A percentile compares a stretch with the other conserved stretches of the same genome.
Conservation (phyloP, 2,888 invertebrate genomes). For the Melanchra persicariae region DNA sequence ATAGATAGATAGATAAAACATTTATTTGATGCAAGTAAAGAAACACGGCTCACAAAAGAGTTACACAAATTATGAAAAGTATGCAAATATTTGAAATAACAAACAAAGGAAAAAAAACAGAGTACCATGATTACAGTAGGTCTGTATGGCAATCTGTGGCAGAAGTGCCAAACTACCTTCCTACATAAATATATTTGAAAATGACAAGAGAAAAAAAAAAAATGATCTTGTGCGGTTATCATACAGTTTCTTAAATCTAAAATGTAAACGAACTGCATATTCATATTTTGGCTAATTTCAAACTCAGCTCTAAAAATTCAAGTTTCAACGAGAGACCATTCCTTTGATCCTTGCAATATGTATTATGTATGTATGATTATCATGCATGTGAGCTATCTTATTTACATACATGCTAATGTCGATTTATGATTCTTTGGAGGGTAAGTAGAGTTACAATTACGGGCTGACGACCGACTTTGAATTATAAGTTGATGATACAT, state of each 20-base stretch:
- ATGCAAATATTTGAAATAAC: too few relatives aligned
- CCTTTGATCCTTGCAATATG: slow-evolving; percentile 26
- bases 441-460: slow-evolving; percentile 60
- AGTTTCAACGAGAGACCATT: slow-evolving; percentile 15
- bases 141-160: too few relatives aligned
- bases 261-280: neutral
- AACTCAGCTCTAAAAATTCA: neutral
- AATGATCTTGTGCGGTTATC: too few relatives aligned
- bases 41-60: too few relatives aligned
- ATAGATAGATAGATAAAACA: too few relatives aligned
- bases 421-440: slow-evolving; percentile 56
- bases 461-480: slow-evolving; percentile 40
- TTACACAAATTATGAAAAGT: too few relatives aligned
- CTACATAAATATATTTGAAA: too few relatives aligned
- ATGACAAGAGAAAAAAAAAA: too few relatives aligned
- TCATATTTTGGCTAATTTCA: slow-evolving; percentile 1
- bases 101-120: too few relatives aligned
- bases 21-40: too few relatives aligned
- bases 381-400: slow-evolving; percentile 38
- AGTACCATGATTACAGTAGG: too few relatives aligned
- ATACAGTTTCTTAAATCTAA: neutral
- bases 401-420: slow-evolving; percentile 58
- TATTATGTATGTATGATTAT: slow-evolving; percentile 17
- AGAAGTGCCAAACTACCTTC: too few relatives aligned
- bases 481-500: slow-evolving; percentile 49